phyloP scores from a whole-genome alignment of 2,888 invertebrate species.

The Drosophila prostipennis region DNA sequence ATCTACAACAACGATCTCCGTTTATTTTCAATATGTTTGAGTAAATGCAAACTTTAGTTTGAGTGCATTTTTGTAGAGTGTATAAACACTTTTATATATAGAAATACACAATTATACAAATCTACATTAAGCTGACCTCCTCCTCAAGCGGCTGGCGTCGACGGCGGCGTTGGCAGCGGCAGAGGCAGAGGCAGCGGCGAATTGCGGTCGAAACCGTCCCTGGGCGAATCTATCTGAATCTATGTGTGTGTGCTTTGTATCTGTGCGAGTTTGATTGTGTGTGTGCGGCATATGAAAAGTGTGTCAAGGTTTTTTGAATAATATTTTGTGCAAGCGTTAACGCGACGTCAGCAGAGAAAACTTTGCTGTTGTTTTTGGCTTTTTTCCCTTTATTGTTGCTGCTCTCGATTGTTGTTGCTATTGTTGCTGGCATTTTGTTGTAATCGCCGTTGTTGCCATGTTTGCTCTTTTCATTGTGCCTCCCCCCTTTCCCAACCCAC shows the following conservation, averaged over 20 bases:
- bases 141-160: slow-evolving; percentile 44
- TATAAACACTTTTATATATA: slow-evolving; percentile 25
- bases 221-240: slow-evolving; percentile 71
- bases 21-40: no score
- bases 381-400: slow-evolving; percentile 25
- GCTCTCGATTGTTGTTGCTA: slow-evolving; percentile 44
- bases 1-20: no score
- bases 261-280: slow-evolving; percentile 28
- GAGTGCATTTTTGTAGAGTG: not conserved
- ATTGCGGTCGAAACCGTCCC: slow-evolving; percentile 82
- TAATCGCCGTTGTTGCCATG: slow-evolving; percentile 59
- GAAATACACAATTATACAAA: slow-evolving; percentile 56
- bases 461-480: slow-evolving; percentile 41
- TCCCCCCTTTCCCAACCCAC: slow-evolving; percentile 1
- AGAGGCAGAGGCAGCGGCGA: slow-evolving; percentile 56
- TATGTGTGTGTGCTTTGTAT: slow-evolving; percentile 23
- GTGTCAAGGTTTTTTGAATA: slow-evolving; percentile 83
- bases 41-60: no score
- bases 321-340: slow-evolving; percentile 79
- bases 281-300: slow-evolving; percentile 78
- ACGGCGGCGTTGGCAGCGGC: slow-evolving; percentile 30
- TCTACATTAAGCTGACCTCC: slow-evolving; percentile 75
- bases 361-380: slow-evolving; percentile 21
- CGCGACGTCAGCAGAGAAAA: slow-evolving; percentile 57
- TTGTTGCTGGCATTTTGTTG: slow-evolving; percentile 48